phyloP scores from a whole-genome alignment of 2,888 invertebrate species.

The Poecilus cupreus region DNA sequence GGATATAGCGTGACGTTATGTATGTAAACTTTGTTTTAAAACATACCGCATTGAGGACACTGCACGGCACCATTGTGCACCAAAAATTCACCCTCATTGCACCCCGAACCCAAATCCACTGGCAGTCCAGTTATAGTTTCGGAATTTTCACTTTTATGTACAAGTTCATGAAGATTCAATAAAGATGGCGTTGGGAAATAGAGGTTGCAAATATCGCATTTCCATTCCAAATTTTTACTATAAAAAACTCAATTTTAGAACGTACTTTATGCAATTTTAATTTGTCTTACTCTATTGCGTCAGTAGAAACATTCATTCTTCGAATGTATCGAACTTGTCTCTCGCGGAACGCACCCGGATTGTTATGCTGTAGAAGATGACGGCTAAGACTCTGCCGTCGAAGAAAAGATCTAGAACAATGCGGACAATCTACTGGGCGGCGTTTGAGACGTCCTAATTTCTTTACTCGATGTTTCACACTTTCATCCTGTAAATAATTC shows the following conservation, averaged over 20 bases:
- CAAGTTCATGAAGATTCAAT: constrained; percentile 74
- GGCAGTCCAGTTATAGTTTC: constrained; percentile 63
- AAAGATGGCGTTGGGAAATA: constrained; percentile 72
- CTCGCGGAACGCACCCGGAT: constrained; percentile 63
- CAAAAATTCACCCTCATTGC: constrained; percentile 55
- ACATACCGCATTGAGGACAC: constrained; percentile 68
- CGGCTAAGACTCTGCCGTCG: constrained; percentile 68
- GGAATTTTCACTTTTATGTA: constrained; percentile 71
- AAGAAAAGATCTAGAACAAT: constrained; percentile 68
- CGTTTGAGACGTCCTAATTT: constrained; percentile 46
- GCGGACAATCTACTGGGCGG: constrained; percentile 64
- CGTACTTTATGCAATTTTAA: neutral
- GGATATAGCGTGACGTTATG: too few relatives aligned
- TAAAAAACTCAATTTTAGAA: neutral
- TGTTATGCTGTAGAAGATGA: constrained; percentile 66
- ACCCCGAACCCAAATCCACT: constrained; percentile 51
- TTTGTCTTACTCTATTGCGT: constrained; percentile 49
- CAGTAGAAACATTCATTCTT: constrained; percentile 47
- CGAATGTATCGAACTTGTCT: constrained; percentile 66
- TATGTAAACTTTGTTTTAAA: too few relatives aligned
- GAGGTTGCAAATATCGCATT: constrained; percentile 70
- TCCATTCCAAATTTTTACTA: constrained; percentile 67
- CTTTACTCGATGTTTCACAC: constrained; percentile 33
- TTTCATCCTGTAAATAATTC: constrained; percentile 31
- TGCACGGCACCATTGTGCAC: constrained; percentile 59